phyloP scores from a whole-genome alignment of 2,113 vertebrate genomes.

The Pluvianellus socialis region DNA sequence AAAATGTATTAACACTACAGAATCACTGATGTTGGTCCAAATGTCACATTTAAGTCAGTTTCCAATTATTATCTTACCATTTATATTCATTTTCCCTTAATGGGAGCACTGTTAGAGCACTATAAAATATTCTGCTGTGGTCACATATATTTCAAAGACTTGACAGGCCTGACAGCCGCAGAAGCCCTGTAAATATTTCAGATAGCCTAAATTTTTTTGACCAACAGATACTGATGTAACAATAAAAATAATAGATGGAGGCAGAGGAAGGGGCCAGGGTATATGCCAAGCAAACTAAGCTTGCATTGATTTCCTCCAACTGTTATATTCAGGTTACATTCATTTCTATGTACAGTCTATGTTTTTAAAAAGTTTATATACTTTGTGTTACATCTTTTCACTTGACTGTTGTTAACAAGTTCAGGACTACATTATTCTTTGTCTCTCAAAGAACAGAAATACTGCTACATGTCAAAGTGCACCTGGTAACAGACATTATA shows the following conservation, averaged over 20 bases:
- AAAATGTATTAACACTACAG: not conserved
- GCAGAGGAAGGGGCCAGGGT: not conserved
- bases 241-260: not conserved
- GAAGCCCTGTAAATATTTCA: not conserved
- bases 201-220: not conserved
- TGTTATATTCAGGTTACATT: not conserved
- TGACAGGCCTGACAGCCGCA: not conserved
- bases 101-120: not conserved
- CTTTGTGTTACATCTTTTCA: not conserved
- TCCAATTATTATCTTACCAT: conserved; percentile 2
- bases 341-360: not conserved
- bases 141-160: not conserved
- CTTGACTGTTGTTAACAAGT: not conserved
- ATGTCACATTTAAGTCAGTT: not conserved
- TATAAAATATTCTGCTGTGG: not conserved
- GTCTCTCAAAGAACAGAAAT: not conserved
- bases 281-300: not conserved
- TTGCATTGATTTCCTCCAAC: not conserved
- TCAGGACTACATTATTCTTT: not conserved
- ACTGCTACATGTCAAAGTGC: not conserved
- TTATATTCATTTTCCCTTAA: conserved; percentile 21
- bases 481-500: not conserved
- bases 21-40: not conserved
- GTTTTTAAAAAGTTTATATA: not conserved
- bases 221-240: not conserved